These are phyloP conservation scores for Meiosimyza platycephala DNA, from an alignment of 2,888 invertebrate species.

Conservation along the genomic window DNA sequence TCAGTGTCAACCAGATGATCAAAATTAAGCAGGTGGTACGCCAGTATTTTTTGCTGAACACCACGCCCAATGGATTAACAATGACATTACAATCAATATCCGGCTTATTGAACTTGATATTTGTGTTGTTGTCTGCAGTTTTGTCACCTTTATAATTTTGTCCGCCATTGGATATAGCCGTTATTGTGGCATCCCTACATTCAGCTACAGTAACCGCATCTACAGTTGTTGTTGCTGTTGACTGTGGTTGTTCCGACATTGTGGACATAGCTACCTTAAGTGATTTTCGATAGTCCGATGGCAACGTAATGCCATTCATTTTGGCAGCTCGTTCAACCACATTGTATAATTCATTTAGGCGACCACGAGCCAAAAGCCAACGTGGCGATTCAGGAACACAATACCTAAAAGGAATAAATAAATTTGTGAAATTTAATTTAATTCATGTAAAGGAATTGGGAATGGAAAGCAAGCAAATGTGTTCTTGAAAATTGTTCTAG, in stretches of 20 bases:
- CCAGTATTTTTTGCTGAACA: slow-evolving; percentile 75
- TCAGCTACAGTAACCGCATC: slow-evolving; percentile 2
- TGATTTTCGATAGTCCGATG: slow-evolving; percentile 77
- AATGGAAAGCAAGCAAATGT: too few species aligned
- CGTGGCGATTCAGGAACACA: slow-evolving; percentile 82
- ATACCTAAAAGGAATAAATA: slow-evolving; percentile 69
- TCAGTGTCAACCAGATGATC: slow-evolving; percentile 79
- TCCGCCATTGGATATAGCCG: not conserved
- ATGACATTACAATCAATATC: slow-evolving; percentile 35
- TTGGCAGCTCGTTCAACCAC: slow-evolving; percentile 76
- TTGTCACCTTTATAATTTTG: not conserved
- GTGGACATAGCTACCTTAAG: slow-evolving; percentile 60
- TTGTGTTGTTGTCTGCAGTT: slow-evolving; percentile 65
- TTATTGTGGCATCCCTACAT: slow-evolving; percentile 8
- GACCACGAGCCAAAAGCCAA: slow-evolving; percentile 80
- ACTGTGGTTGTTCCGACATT: slow-evolving; percentile 56
- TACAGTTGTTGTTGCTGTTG: slow-evolving; percentile 6
- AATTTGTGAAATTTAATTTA: not conserved
- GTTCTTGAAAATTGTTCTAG: too few species aligned
- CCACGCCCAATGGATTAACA: slow-evolving; percentile 73
- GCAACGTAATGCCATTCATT: slow-evolving; percentile 74
- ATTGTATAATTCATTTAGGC: slow-evolving; percentile 74
- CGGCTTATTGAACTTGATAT: slow-evolving; percentile 23
- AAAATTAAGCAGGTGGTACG: slow-evolving; percentile 77
- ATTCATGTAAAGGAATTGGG: too few species aligned